These are phyloP conservation scores for Cephus runcator DNA, from an alignment of 2,888 invertebrate genomes.

Conservation along the genomic window DNA sequence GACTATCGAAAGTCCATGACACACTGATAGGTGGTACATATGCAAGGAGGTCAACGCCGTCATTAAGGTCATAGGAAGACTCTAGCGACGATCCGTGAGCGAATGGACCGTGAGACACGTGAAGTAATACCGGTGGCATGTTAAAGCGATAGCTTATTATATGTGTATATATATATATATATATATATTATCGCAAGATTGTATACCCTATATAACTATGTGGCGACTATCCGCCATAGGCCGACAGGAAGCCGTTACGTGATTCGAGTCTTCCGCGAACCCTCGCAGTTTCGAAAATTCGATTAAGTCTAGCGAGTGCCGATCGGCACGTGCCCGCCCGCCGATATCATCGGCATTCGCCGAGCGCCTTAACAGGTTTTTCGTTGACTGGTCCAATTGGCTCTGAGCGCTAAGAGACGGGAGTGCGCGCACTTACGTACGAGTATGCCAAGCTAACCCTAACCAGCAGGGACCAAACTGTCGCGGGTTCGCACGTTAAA, in stretches of 20 bases:
- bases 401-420: background rate
- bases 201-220: background rate
- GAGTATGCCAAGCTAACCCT: conserved; percentile 15
- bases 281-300: background rate
- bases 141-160: background rate
- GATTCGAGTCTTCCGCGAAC: background rate
- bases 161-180: too few species aligned
- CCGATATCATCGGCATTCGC: conserved; percentile 7
- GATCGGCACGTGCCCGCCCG: background rate
- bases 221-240: background rate
- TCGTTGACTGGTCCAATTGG: background rate
- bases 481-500: background rate
- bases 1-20: background rate
- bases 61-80: background rate
- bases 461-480: conserved; percentile 9
- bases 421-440: conserved; percentile 9
- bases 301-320: background rate
- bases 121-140: background rate
- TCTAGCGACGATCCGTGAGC: background rate
- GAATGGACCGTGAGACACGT: background rate
- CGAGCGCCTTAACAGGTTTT: conserved; percentile 11
- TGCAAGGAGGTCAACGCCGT: background rate
- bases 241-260: background rate
- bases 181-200: background rate
- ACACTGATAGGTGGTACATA: background rate